These are phyloP conservation scores for Archocentrus centrarchus DNA, from an alignment of 2,113 vertebrate genomes.

Conservation along the genomic window DNA sequence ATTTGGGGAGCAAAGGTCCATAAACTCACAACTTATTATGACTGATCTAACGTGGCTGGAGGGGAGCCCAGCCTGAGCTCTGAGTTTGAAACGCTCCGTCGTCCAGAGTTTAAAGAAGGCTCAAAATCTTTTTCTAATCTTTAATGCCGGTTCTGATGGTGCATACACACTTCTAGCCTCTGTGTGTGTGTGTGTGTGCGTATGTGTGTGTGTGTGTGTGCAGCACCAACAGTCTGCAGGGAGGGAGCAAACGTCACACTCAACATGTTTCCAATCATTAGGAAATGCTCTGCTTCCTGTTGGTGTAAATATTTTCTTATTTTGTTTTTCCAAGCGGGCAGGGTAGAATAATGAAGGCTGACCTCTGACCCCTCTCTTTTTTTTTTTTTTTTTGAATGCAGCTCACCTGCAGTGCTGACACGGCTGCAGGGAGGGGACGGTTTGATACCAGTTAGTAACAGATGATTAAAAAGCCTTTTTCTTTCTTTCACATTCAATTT, in stretches of 20 bases:
- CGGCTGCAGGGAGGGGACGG: conserved; percentile 1
- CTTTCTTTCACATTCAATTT: not conserved
- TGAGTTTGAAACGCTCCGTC: conserved; percentile 50
- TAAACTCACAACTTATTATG: conserved; percentile 75
- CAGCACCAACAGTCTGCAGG: not conserved
- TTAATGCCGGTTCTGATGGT: not conserved
- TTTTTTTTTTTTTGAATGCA: not conserved
- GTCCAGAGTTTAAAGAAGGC: not conserved
- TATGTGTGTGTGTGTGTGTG: not conserved
- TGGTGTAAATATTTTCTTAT: conserved; percentile 74
- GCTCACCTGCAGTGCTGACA: conserved; percentile 28
- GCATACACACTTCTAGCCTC: not conserved
- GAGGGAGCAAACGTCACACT: not conserved
- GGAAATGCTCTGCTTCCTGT: conserved; percentile 69
- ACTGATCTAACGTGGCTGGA: conserved; percentile 70
- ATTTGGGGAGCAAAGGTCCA: conserved; percentile 78
- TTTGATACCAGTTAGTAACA: not conserved
- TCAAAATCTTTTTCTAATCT: conserved; percentile 20
- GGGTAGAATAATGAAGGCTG: conserved; percentile 61
- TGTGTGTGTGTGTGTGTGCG: not conserved
- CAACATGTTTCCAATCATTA: conserved; percentile 70
- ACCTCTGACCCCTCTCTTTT: conserved; percentile 65
- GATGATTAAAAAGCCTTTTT: not conserved
- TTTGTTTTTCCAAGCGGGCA: conserved; percentile 60
- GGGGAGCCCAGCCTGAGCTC: conserved; percentile 49